These are phyloP conservation scores for Scleropages formosus DNA, from an alignment of 2,797 vertebrate species.

Conservation along the genomic window DNA sequence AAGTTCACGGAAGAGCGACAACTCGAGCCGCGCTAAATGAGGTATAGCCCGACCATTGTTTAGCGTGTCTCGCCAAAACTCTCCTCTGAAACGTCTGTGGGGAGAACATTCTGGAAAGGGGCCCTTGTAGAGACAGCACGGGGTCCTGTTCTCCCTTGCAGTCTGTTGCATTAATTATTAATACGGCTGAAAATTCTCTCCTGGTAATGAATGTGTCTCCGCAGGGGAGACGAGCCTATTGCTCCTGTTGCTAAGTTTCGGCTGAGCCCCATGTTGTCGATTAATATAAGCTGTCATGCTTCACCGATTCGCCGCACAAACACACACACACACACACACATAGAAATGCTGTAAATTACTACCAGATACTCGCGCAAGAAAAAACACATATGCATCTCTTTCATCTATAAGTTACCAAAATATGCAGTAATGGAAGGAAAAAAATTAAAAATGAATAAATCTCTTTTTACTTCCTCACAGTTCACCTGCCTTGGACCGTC, in stretches of 20 bases:
- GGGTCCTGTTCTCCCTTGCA: slow-evolving; percentile 59
- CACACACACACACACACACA: slow-evolving; percentile 29
- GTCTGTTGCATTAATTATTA: slow-evolving; percentile 78
- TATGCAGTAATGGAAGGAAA: no score
- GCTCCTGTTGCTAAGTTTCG: slow-evolving; percentile 69
- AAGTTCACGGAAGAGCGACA: no score
- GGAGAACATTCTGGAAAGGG: slow-evolving; percentile 26
- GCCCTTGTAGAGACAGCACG: slow-evolving; percentile 61
- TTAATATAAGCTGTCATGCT: slow-evolving; percentile 58
- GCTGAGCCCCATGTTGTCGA: slow-evolving; percentile 61
- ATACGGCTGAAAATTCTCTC: slow-evolving; percentile 64
- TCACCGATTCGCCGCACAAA: slow-evolving; percentile 48
- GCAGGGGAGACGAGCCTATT: slow-evolving; percentile 61
- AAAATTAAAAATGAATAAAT: slow-evolving; percentile 34
- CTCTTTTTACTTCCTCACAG: slow-evolving; percentile 47
- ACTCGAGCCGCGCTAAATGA: no score
- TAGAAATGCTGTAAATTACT: slow-evolving; percentile 8
- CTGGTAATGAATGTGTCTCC: slow-evolving; percentile 68
- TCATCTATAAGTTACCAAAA: no score
- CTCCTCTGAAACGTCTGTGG: no score
- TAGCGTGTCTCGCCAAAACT: no score
- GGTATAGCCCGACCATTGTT: no score
- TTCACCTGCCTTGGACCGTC: no score
- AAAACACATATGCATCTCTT: not conserved
- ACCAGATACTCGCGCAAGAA: not conserved